Evolutionary conservation across 1,140 invertebrate species (phyloP).

Genomic region (Stegodyphus dumicola): DNA sequence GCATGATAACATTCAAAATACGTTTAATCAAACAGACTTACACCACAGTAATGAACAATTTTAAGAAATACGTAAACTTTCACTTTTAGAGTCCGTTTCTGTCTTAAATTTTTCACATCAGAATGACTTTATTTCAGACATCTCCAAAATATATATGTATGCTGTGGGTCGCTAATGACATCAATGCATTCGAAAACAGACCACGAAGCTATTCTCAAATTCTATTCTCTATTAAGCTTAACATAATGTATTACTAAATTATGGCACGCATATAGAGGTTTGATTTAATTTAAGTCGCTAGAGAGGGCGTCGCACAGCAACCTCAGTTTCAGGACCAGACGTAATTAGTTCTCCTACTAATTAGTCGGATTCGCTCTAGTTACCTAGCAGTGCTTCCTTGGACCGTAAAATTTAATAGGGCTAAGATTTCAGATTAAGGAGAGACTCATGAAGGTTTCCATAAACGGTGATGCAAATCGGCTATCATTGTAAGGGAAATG

Average conservation of each 20-base stretch:
- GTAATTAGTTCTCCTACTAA: constrained; percentile 32
- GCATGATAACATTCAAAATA: no score
- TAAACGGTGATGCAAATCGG: background rate
- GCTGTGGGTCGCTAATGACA: no score
- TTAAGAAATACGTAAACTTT: no score
- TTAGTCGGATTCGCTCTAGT: constrained; percentile 23
- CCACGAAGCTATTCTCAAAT: background rate
- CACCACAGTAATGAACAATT: no score
- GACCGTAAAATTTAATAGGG: constrained; percentile 31
- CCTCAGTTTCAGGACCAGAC: background rate
- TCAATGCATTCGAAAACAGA: no score
- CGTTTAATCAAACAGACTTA: no score
- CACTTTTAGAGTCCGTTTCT: no score
- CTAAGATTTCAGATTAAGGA: constrained; percentile 19
- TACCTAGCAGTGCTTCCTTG: constrained; percentile 18
- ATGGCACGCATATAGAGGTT: constrained; percentile 10
- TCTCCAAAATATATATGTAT: no score
- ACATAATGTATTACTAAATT: constrained; percentile 16
- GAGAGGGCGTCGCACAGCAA: constrained; percentile 3
- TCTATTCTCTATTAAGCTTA: background rate
- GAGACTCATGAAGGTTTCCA: background rate
- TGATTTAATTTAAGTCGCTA: constrained; percentile 17
- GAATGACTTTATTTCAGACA: no score
- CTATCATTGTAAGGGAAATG: background rate
- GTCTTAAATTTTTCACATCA: no score